A percentile compares a stretch with the other conserved stretches of the same genome.
These are phyloP conservation scores for Eulithis prunata DNA, from an alignment of 2,888 invertebrate species.

Conservation along the genomic window DNA sequence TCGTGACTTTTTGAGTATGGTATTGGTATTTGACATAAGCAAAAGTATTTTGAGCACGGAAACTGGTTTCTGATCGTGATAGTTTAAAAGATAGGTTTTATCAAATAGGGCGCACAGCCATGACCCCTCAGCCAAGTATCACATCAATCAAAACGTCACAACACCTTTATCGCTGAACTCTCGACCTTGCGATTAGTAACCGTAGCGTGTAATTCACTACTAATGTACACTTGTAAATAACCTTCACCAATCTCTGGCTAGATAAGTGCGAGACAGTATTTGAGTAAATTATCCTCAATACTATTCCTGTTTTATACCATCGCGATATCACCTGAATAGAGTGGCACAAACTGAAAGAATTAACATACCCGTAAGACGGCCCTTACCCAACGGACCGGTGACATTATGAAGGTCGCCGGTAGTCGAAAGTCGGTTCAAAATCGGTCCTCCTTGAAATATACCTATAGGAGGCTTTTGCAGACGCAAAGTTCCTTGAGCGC, in stretches of 20 bases:
- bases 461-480: not conserved
- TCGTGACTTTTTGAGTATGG: no score
- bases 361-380: not conserved
- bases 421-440: not conserved
- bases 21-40: no score
- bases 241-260: slow-evolving; percentile 31
- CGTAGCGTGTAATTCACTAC: slow-evolving; percentile 45
- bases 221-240: slow-evolving; percentile 43
- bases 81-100: slow-evolving; percentile 15
- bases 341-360: not conserved
- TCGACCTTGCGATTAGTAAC: slow-evolving; percentile 54
- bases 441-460: not conserved
- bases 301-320: not conserved
- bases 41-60: not conserved
- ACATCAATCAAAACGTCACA: slow-evolving; percentile 63
- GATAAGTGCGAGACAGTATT: slow-evolving; percentile 13
- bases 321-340: not conserved
- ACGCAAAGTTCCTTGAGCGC: no score
- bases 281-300: not conserved
- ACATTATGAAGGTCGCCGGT: not conserved
- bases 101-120: slow-evolving; percentile 38
- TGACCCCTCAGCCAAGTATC: slow-evolving; percentile 41
- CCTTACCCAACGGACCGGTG: not conserved
- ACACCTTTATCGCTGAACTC: slow-evolving; percentile 53
- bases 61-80: not conserved